Base-by-base conservation (phyloP, 1,140 invertebrate genomes). In the Drosophila kurseongensis region DNA sequence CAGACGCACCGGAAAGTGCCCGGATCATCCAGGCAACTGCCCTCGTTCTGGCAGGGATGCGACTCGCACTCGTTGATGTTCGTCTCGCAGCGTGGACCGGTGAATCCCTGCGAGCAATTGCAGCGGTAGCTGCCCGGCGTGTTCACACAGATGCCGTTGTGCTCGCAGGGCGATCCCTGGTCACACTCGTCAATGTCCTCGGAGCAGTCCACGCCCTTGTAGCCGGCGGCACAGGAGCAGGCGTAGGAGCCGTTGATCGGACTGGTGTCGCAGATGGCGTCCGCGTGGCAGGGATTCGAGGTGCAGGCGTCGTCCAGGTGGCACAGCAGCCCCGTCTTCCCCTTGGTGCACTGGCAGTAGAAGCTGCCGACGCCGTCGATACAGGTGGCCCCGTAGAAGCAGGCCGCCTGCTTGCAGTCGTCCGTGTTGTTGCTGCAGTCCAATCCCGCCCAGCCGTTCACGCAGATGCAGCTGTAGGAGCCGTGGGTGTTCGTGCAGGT, bases 351-450 rank as follows among this genome's bases (percentile, higher is more conserved):
- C 72, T 97, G 95, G 92, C 99, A 99, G 91, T 97, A 96, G 93
- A 98, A 99, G 59, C 97, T 96, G 12, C 97, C 98, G 35, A 99
- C 98, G 16, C 97, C 94, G 89, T 99, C 98, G 76, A 98, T 97
- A 92, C 98, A 99, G 0, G 98, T 99, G 32, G 98, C 98, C 0
- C 97, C 98, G 89, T 99, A 98, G 93, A 98, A 98, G 92, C 99
- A 99, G 0, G 98, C 97, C 0, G 97, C 97, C 18, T 95, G 96
- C 2, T 96, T 96, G 91, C 98, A 99, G 92, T 99, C 98, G 92
- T 98, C 97, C 80, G 98, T 98, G 93, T 99, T 98, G 78, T 96
- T 95, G 14, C 96, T 97, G 92, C 98, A 99, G 85, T 98, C 97
- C 0, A 95, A 94, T 4, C 97, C 98, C 0, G 96, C 97, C 97